phyloP scores from a whole-genome alignment of 2,888 invertebrate genomes.

The Hypercompe scribonia region DNA sequence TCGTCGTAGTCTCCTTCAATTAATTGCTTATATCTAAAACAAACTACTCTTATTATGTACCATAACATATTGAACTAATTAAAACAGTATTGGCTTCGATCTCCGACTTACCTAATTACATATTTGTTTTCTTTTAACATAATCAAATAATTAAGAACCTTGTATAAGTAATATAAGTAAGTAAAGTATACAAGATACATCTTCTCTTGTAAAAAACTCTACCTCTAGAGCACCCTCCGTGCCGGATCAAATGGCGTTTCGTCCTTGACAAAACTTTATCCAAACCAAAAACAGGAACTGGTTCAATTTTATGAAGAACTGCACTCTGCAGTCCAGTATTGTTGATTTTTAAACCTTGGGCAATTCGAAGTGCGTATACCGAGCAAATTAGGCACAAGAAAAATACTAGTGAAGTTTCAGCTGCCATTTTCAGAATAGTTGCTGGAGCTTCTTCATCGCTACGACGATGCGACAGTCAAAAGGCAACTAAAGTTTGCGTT shows the following conservation, averaged over 20 bases:
- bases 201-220: conserved; percentile 6
- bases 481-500: neutral
- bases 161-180: no score
- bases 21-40: neutral
- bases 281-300: neutral
- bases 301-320: neutral
- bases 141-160: conserved; percentile 5
- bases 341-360: neutral
- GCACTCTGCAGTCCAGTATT: conserved; percentile 1
- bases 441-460: no score
- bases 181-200: no score
- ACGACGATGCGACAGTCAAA: neutral
- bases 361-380: neutral
- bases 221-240: neutral
- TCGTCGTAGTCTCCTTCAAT: neutral
- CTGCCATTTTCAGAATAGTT: neutral
- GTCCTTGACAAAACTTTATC: neutral
- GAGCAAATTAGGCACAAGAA: neutral
- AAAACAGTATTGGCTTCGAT: no score
- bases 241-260: neutral
- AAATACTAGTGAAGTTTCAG: neutral
- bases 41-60: neutral
- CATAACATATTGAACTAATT: no score
- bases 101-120: no score
- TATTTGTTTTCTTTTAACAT: no score